These are phyloP conservation scores for Ectemnius lituratus DNA, from an alignment of 2,888 invertebrate genomes.

Conservation along the genomic window DNA sequence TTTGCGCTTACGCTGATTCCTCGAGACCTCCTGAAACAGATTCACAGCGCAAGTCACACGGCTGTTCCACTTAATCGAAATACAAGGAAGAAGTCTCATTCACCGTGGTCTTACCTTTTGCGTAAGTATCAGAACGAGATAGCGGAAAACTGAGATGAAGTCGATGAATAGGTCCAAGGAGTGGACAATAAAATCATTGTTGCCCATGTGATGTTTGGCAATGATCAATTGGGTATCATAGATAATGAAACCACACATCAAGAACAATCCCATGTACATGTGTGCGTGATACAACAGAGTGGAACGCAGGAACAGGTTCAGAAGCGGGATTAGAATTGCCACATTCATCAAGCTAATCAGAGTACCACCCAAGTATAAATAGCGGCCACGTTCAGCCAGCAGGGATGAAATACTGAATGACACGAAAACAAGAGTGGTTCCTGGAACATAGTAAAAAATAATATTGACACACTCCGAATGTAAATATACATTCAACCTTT, in stretches of 20 bases:
- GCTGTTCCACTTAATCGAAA: background rate
- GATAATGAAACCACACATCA: constrained; percentile 97
- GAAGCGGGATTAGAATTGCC: constrained; percentile 87
- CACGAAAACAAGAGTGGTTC: constrained; percentile 92
- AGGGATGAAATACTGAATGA: constrained; percentile 94
- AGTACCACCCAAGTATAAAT: constrained; percentile 93
- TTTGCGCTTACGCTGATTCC: constrained; percentile 70
- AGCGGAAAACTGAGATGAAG: constrained; percentile 95
- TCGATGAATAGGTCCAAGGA: constrained; percentile 96
- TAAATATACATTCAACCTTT: too few relatives aligned
- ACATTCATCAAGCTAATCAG: constrained; percentile 90
- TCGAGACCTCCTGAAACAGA: constrained; percentile 58
- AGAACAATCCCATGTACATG: constrained; percentile 91
- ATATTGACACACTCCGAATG: background rate
- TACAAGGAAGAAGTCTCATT: background rate
- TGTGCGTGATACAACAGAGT: constrained; percentile 89
- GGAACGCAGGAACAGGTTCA: constrained; percentile 93
- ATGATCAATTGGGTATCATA: constrained; percentile 99
- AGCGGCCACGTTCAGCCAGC: constrained; percentile 91
- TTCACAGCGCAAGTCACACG: background rate
- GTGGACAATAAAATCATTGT: constrained; percentile 95
- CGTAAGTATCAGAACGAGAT: constrained; percentile 92
- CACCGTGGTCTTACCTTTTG: constrained; percentile 84
- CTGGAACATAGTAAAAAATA: constrained; percentile 47
- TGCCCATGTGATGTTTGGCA: constrained; percentile 93